Conservation (phyloP, 23 tunicate species). For the Halocynthia roretzi region DNA sequence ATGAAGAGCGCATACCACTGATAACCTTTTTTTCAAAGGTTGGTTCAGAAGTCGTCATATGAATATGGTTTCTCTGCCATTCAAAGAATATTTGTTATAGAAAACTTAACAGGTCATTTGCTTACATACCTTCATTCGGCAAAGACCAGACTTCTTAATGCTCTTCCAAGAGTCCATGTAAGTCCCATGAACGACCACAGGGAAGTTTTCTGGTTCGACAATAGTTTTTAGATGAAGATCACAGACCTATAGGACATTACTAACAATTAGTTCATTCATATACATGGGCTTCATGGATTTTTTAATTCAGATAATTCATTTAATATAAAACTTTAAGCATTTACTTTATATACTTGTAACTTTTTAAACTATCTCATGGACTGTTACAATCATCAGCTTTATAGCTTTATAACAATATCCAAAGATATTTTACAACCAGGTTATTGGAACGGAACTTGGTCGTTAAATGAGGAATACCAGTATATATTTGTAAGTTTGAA, state of each 20-base stretch:
- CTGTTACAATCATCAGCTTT: no score
- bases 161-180: slow-evolving; percentile 17
- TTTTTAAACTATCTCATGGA: no score
- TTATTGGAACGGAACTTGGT: no score
- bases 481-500: no score
- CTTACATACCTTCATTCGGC: slow-evolving; percentile 34
- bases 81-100: not conserved
- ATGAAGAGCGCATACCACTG: slow-evolving; percentile 78
- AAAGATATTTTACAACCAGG: no score
- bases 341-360: no score
- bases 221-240: slow-evolving; percentile 37
- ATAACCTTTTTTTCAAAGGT: slow-evolving; percentile 35
- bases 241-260: slow-evolving; percentile 31
- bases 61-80: slow-evolving; percentile 80
- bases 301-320: not conserved
- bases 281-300: not conserved
- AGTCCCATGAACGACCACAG: slow-evolving; percentile 75
- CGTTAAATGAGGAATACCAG: no score
- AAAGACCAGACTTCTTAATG: slow-evolving; percentile 36
- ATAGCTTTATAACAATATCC: no score
- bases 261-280: not conserved
- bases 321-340: not conserved
- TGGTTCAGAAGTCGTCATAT: slow-evolving; percentile 83
- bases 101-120: not conserved
- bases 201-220: slow-evolving; percentile 27